These are phyloP conservation scores for Darevskia mixta DNA, from an alignment of 2,797 vertebrate genomes.

Conservation along the genomic window DNA sequence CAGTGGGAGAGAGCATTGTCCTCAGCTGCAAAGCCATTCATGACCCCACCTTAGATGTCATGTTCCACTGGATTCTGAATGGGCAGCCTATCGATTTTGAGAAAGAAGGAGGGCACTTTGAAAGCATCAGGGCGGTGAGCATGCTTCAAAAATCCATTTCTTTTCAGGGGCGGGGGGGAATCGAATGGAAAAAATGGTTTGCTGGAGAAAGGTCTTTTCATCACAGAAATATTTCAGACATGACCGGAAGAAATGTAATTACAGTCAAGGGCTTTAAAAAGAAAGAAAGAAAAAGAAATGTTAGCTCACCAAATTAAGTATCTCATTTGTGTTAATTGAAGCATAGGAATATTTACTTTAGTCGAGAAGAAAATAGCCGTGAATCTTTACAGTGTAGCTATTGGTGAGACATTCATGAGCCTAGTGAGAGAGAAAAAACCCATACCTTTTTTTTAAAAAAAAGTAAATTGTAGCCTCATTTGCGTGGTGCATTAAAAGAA, in stretches of 20 bases:
- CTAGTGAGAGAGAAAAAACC: not conserved
- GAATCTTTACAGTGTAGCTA: constrained; percentile 17
- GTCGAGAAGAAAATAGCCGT: constrained; percentile 8
- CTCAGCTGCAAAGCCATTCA: constrained; percentile 95
- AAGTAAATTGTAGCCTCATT: too few species aligned
- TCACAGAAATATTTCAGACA: constrained; percentile 29
- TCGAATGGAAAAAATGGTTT: not conserved
- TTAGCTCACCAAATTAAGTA: constrained; percentile 21
- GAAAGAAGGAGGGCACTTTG: constrained; percentile 93
- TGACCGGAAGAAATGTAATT: constrained; percentile 9
- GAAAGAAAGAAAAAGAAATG: not conserved
- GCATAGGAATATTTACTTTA: constrained; percentile 21
- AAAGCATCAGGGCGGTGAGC: constrained; percentile 96
- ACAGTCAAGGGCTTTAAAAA: not conserved
- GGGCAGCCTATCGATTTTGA: constrained; percentile 90
- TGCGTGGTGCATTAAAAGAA: too few species aligned
- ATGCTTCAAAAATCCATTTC: constrained; percentile 34
- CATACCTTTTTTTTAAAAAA: too few species aligned
- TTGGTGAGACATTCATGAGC: not conserved
- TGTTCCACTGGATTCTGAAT: constrained; percentile 93
- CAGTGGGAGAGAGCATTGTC: constrained; percentile 95
- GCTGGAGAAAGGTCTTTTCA: not conserved
- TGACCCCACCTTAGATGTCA: constrained; percentile 90
- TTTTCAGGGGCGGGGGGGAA: not conserved
- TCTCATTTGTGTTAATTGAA: constrained; percentile 29